phyloP scores from a whole-genome alignment of 2,888 invertebrate genomes.

The Drosophila macrospina region DNA sequence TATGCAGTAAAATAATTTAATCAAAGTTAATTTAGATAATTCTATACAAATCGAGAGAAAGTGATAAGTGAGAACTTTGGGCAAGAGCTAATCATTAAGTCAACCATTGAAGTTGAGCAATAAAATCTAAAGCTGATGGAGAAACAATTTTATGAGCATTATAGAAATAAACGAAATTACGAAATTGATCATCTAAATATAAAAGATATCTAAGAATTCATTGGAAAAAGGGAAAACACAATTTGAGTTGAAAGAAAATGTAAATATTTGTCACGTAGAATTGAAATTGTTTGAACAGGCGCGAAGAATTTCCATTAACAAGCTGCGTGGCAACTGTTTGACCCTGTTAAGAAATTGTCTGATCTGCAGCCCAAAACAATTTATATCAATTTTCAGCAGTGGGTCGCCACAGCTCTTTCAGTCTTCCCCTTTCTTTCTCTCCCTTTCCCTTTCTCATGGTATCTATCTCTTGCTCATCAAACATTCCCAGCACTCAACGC shows the following conservation, averaged over 20 bases:
- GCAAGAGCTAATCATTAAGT: no score
- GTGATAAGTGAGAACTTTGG: no score
- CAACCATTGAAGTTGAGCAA: no score
- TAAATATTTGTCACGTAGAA: not conserved
- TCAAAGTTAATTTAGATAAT: no score
- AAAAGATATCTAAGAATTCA: no score
- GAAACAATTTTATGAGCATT: no score
- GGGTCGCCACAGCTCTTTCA: constrained; percentile 13
- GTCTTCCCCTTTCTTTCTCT: not conserved
- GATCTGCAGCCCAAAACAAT: constrained; percentile 65
- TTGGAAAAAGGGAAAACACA: not conserved
- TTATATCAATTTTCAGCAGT: constrained; percentile 73
- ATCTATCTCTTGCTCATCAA: constrained; percentile 30
- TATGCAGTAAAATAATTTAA: not conserved
- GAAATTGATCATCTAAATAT: no score
- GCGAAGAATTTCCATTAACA: constrained; percentile 30
- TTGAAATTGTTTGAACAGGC: constrained; percentile 18
- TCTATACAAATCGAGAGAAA: no score
- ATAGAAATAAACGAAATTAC: no score
- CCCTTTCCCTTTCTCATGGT: constrained; percentile 6
- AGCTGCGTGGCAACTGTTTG: constrained; percentile 40
- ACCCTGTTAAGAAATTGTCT: constrained; percentile 65
- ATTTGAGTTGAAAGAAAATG: not conserved
- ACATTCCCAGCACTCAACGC: constrained; percentile 71
- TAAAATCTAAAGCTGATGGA: no score